Base-by-base conservation (phyloP, 2,888 invertebrate genomes). In the Chrysolina americana region DNA sequence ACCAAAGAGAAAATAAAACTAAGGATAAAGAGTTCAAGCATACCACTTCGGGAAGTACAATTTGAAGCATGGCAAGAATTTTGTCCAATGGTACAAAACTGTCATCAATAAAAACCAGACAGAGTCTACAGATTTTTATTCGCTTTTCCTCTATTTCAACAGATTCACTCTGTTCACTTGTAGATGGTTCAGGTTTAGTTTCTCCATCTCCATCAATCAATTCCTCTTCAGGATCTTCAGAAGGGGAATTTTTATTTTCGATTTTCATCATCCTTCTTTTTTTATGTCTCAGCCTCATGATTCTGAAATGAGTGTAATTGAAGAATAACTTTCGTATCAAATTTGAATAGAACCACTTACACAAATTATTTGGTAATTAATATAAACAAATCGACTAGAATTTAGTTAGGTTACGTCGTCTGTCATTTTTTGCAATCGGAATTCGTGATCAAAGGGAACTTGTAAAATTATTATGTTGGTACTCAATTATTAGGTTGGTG, bases 41-140 rank as follows among this genome's bases (percentile, higher is more conserved):
- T 75, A 79, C 79, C 68, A 79, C 76, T 74, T 79, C 79, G 65
- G 79, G 79, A 41, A 79, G 66, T 41, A 79, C 79, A 71, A 79
- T 78, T 70, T 79, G 79, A 36, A 79, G 74, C 78, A 79, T 79
- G 6, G 75, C 77, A 62, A 78, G 28, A n/a, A 76, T 73, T 64
- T 76, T 74, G 21, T 75, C 71, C 48, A 79, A 21, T 28, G 76
- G 76, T 11, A 74, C 63, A 47, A 50, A 72, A 50, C 75, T 74
- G 44, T 78, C 79, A 36, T 79, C 79, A 11, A 76, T 73, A 28
- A 79, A 79, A 36, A 79, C 79, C 47, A 79, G 68, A 62, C 79
- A 79, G 17, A 79, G 69, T 70, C 79, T 79, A 65, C 79, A 79
- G 47, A 79, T 79, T 62, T 78, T 79, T 15, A 76, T 59, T 50